Base-by-base conservation (phyloP, 2,113 vertebrate genomes). In the Varanus komodoensis region DNA sequence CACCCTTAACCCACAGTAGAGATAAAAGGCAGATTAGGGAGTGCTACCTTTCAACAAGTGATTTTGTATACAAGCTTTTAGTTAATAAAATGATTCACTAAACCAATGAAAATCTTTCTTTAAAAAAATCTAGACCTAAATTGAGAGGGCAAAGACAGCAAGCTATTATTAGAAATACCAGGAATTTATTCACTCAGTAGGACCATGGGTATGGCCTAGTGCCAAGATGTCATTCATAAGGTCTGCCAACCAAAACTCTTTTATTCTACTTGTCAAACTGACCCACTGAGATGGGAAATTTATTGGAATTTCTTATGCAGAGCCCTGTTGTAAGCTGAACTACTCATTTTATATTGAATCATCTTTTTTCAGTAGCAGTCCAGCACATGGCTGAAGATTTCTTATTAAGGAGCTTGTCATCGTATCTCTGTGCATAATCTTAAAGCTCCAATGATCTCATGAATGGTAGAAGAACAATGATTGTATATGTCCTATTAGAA, bases 231-330 rank as follows among this genome's bases (percentile, higher is more conserved):
- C 97, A 96, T 93, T 98, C 96, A 97, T 95, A 93, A 48, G 95
- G 84, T 91, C 91, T 97, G 88, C 95, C 96, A 98, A 97, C 95
- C 92, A 95, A 97, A 96, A 93, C 93, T 95, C 97, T 92, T 94
- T 97, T 97, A 97, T 97, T 97, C 94, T 79, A 95, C 93, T 95
- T 97, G 95, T 98, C 97, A 98, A 97, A 97, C 91, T 96, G 97
- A 96, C 95, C 95, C 92, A 96, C 96, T 97, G 96, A 97, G 91
- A 95, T 94, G 88, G 90, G 97, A 97, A 94, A 97, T 97, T 97
- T 98, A 97, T 97, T 97, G 93, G 91, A 95, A 92, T 96, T 96
- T 97, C 97, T 97, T 97, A 98, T 97, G 93, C 95, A 96, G 92
- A 94, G 94, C 93, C 95, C 96, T 97, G 94, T 97, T 97, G 95